Evolutionary conservation across 2,888 invertebrate genomes (phyloP), one percentile per base, ranked within the genome.

Genomic region (Abrostola tripartita): DNA sequence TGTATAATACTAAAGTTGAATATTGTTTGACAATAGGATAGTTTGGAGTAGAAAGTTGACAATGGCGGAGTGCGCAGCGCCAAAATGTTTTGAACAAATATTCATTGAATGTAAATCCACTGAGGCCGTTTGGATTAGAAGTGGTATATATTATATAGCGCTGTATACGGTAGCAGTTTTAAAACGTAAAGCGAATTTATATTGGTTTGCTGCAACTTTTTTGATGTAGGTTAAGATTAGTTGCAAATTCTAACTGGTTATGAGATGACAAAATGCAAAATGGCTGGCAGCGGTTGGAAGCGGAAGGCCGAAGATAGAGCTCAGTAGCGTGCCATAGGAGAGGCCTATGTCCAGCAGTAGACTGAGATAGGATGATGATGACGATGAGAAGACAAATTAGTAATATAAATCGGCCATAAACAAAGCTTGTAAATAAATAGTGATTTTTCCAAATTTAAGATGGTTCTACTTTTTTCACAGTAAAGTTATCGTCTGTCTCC

Each of bases 11-110:
- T 82, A 86, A 71, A 74, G 86, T 81, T 64, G 49, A 84, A 78
- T 72, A 70, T 87, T 52, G 79, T 14, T 38, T 67, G 70, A 50
- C 44, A 55, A 68, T 72, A 66, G 61, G 64, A 59, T 63, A 68
- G 67, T 81, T 76, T 79, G 60, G 65, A 80, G 60, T 80, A 79
- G 84, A 83, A 83, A 81, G 81, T 84, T 85, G 85, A 85, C 87
- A 88, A 88, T 88, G 82, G 84, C 67, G 75, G 83, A 82, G 78
- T 84, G 84, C 81, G 79, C 81, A 84, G 83, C 81, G 80, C 87
- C 88, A 87, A 90, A 91, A 91, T 90, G 90, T 90, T 91, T 91
- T 88, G 88, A 85, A 85, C 91, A 91, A 91, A 91, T 90, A 91
- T 91, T 91, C 91, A 90, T 90, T 88, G 90, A 87, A 91, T 91